Evolutionary conservation across 2,888 invertebrate species (phyloP), one percentile per base, ranked within the genome.

Genomic region (Notodonta dromedarius): DNA sequence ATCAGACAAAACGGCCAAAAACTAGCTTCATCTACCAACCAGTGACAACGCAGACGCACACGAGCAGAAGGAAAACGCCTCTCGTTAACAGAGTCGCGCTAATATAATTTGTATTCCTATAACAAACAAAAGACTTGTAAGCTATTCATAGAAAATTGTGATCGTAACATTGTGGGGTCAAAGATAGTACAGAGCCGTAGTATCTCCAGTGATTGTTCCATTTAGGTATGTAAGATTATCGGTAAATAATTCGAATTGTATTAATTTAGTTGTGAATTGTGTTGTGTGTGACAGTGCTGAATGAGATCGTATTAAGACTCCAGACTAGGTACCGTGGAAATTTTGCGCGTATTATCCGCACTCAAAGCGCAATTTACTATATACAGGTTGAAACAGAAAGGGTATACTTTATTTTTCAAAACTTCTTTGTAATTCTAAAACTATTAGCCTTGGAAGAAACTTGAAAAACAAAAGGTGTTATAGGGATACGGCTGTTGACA

Each of bases 61-160:
- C 94, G 9, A 95, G 94, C 84, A 89, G 95, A 72, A 93, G 95
- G 73, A 95, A 95, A 89, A 95, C 95, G 76, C 95, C 95, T 59
- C 91, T 95, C 73, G 95, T 95, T 62, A 95, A 95, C 85, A 70
- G 92, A 80, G 88, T 93, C 44, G 92, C 93, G 39, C 79, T 90
- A 67, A 90, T 90, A 63, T 90, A 86, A 85, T 67, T 59, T 56
- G 58, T 73, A 63, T 71, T 73, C 67, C 72, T 76, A 70, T 66
- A 68, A 63, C 69, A 70, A 58, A 51, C 59, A 64, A 61, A 71
- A 75, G 76, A 76, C 73, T 73, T 72, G 63, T 69, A 35, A n/a
- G 35, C 6, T 35, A 77, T 63, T 75, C 63, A 68, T 79, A 83
- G 74, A 73, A 75, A 74, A 82, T 80, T 85, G 86, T 87, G 86